phyloP scores from a whole-genome alignment of 2,797 vertebrate species.

The Acridotheres tristis region DNA sequence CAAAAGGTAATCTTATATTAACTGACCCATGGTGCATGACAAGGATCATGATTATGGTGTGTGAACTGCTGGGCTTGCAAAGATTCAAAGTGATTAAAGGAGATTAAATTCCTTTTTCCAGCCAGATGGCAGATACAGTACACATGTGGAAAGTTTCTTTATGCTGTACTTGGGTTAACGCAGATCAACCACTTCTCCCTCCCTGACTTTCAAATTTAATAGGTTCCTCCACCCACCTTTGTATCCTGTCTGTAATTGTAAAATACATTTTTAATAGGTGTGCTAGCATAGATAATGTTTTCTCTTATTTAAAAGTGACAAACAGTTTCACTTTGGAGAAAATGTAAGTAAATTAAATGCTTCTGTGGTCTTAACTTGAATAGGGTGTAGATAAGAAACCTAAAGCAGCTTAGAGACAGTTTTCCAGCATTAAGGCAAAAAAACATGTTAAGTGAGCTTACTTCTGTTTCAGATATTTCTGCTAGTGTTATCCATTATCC shows the following conservation, averaged over 20 bases:
- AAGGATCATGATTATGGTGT: not conserved
- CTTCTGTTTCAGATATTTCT: not conserved
- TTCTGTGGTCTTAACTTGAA: not conserved
- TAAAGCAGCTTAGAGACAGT: not conserved
- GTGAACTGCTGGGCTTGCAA: conserved; percentile 30
- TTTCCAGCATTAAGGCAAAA: not conserved
- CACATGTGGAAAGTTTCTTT: not conserved
- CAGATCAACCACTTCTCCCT: not conserved
- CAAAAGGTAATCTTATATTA: conserved; percentile 84
- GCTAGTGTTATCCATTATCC: not conserved
- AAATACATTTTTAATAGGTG: not conserved
- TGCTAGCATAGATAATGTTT: not conserved
- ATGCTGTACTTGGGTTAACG: not conserved
- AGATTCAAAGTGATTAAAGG: conserved; percentile 44
- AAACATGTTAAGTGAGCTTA: not conserved
- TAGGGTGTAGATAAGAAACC: not conserved
- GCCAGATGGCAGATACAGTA: not conserved
- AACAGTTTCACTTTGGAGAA: not conserved
- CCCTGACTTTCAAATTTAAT: not conserved
- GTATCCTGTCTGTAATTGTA: not conserved
- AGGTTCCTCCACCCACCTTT: not conserved
- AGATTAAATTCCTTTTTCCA: conserved; percentile 42
- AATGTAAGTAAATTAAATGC: not conserved
- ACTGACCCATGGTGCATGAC: not conserved
- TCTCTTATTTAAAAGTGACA: not conserved